Conservation (phyloP, 2,113 vertebrate genomes). For the Meleagris gallopavo region DNA sequence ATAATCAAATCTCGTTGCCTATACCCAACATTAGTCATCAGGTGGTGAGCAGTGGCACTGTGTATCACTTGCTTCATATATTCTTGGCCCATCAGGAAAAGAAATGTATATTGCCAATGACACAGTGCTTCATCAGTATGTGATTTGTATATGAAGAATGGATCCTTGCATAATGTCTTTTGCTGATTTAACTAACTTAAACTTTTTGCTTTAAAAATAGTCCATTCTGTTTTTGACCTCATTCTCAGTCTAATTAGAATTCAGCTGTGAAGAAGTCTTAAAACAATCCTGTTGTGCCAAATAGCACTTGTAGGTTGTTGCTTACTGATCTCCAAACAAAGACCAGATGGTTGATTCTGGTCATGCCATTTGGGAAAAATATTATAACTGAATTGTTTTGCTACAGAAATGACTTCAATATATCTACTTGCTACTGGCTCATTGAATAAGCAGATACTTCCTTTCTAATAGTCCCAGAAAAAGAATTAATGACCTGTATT, state of each 20-base stretch:
- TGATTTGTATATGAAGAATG: not conserved
- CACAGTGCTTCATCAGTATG: not conserved
- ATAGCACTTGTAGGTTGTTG: not conserved
- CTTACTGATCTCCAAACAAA: not conserved
- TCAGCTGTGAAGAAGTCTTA: not conserved
- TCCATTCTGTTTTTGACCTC: not conserved
- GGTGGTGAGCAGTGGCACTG: not conserved
- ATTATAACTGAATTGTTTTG: not conserved
- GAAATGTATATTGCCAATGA: not conserved
- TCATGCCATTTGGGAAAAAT: not conserved
- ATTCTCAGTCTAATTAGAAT: not conserved
- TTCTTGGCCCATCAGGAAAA: not conserved
- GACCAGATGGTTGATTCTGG: not conserved
- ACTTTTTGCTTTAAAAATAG: not conserved
- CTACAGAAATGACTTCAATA: not conserved
- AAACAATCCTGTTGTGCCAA: not conserved
- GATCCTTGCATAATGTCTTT: not conserved
- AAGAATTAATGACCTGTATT: not conserved
- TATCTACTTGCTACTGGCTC: not conserved
- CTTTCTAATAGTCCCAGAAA: not conserved
- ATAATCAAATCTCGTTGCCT: no score
- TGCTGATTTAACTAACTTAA: not conserved
- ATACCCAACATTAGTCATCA: no score
- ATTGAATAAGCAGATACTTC: not conserved
- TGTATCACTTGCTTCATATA: not conserved